A percentile compares a stretch with the other conserved stretches of the same genome.
Evolutionary conservation across 2,888 invertebrate genomes (phyloP).

Genomic region (Lysandra coridon): DNA sequence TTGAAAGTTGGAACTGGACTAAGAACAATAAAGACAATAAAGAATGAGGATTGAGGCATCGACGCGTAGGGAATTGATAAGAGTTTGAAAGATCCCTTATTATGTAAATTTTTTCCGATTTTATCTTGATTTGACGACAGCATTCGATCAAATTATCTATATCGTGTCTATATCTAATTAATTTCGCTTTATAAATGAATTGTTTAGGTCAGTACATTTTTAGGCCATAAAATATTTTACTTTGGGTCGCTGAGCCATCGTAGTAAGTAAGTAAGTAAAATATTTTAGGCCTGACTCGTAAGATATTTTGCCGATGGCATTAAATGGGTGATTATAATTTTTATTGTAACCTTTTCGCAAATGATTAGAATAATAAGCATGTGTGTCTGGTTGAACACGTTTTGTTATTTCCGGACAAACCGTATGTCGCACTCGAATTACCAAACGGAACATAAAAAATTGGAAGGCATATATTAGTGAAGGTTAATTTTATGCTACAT

Average conservation of each 20-base stretch:
- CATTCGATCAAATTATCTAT: no score
- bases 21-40: background rate
- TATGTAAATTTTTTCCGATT: background rate
- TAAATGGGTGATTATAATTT: background rate
- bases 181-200: no score
- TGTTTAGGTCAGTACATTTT: no score
- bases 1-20: background rate
- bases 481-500: background rate
- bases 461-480: background rate
- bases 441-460: conserved; percentile 12
- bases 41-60: conserved; percentile 6
- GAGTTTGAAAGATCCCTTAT: background rate
- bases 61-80: background rate
- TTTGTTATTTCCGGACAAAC: conserved; percentile 24
- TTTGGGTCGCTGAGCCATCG: no score
- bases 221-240: background rate
- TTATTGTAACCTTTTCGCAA: conserved; percentile 20
- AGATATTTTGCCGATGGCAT: background rate
- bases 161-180: no score
- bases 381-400: conserved; percentile 8
- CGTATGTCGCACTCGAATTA: background rate
- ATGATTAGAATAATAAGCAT: conserved; percentile 26
- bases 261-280: no score
- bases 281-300: background rate
- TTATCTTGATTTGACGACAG: background rate